These are phyloP conservation scores for Porites divaricata DNA, from an alignment of 92 coral and sea anemone genomes.

Conservation along the genomic window DNA sequence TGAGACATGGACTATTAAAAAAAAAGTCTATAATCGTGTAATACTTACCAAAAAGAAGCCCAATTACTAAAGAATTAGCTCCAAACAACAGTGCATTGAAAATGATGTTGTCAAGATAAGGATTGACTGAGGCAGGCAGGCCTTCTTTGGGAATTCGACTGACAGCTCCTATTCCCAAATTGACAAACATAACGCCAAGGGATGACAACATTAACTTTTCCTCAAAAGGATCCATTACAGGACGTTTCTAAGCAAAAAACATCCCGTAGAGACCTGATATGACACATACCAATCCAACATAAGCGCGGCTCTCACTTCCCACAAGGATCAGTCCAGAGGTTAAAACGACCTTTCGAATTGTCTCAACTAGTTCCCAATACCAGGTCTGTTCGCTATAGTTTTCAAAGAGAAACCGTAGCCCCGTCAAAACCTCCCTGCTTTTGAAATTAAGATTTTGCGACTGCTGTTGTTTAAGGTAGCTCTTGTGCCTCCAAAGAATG, in stretches of 20 bases:
- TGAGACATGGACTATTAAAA: not conserved
- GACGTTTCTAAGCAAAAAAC: conserved; percentile 26
- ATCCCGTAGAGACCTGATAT: no score
- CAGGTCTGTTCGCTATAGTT: conserved; percentile 17
- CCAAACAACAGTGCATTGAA: conserved; percentile 10
- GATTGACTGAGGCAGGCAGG: not conserved
- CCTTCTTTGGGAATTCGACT: conserved; percentile 20
- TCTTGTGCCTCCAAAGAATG: not conserved
- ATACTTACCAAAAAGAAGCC: conserved; percentile 15
- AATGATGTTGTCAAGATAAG: conserved; percentile 14
- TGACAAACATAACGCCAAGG: conserved; percentile 33
- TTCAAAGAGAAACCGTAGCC: conserved; percentile 18
- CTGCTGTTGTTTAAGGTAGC: no score
- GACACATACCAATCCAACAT: not conserved
- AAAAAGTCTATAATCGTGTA: not conserved
- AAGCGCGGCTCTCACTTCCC: conserved; percentile 8
- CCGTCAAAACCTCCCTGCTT: not conserved
- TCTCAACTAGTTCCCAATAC: conserved; percentile 21
- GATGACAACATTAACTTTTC: conserved; percentile 26
- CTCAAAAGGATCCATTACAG: conserved; percentile 35
- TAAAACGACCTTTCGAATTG: no score
- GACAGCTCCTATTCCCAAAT: conserved; percentile 31
- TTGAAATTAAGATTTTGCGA: no score
- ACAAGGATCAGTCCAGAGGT: conserved; percentile 16
- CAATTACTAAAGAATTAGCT: conserved; percentile 20